Evolutionary conservation across 1,140 invertebrate species (phyloP).

Genomic region (Cydia strobilella): DNA sequence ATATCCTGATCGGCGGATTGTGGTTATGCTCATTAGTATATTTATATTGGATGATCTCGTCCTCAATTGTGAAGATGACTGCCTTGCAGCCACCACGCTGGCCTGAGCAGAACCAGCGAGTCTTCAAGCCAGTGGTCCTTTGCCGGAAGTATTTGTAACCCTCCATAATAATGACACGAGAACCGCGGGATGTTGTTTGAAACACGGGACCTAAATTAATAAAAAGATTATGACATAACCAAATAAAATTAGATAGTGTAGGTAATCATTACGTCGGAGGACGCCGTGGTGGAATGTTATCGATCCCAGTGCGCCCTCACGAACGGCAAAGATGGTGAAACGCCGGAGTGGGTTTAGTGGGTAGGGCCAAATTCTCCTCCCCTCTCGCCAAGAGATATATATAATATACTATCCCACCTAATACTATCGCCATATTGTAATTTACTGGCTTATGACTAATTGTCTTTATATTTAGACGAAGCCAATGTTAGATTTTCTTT

Average conservation of each 20-base stretch:
- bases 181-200: not conserved
- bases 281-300: too few relatives aligned
- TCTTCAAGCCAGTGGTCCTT: not conserved
- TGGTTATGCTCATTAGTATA: conserved; percentile 15
- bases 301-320: too few relatives aligned
- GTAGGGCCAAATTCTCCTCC: too few relatives aligned
- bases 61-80: conserved; percentile 20
- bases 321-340: too few relatives aligned
- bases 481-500: too few relatives aligned
- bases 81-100: conserved; percentile 9
- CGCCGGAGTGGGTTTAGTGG: too few relatives aligned
- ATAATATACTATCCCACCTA: too few relatives aligned
- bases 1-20: not conserved
- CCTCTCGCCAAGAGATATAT: too few relatives aligned
- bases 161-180: not conserved
- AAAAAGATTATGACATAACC: not conserved
- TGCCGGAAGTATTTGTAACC: conserved; percentile 22
- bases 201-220: not conserved
- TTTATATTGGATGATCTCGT: not conserved
- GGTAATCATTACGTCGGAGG: too few relatives aligned
- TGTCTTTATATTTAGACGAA: too few relatives aligned
- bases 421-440: too few relatives aligned
- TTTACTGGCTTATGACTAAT: too few relatives aligned
- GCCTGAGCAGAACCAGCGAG: conserved; percentile 13
- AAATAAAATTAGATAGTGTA: not conserved